These are phyloP conservation scores for Hemicentrotus pulcherrimus DNA, from an alignment of 35 echinoderm and acorn worm species.

Conservation along the genomic window DNA sequence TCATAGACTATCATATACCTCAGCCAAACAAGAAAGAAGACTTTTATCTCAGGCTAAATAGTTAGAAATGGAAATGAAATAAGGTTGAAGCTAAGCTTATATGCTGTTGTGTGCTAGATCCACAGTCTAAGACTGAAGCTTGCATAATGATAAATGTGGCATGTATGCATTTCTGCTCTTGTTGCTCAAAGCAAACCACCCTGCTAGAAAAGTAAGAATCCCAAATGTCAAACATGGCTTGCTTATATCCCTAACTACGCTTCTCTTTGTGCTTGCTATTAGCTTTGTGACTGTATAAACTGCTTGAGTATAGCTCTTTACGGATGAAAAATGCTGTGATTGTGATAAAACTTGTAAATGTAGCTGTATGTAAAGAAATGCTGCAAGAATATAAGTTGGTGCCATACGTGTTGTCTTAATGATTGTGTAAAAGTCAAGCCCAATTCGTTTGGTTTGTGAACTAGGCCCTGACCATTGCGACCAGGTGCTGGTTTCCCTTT, in stretches of 20 bases:
- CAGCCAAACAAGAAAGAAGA: conserved; percentile 27
- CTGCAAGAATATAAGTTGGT: conserved; percentile 33
- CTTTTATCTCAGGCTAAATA: conserved; percentile 50
- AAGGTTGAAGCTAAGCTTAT: conserved; percentile 49
- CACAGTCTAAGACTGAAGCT: conserved; percentile 52
- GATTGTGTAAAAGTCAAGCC: background rate
- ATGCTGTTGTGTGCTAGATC: conserved; percentile 47
- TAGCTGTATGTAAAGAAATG: conserved; percentile 16
- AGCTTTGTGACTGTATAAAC: background rate
- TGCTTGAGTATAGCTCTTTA: background rate
- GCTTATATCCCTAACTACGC: conserved; percentile 5
- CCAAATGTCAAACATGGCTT: conserved; percentile 41
- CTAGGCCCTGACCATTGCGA: background rate
- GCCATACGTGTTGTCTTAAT: conserved; percentile 22
- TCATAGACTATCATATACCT: conserved; percentile 36
- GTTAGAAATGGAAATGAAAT: conserved; percentile 25
- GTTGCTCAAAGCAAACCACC: conserved; percentile 42
- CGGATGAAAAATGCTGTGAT: conserved; percentile 13
- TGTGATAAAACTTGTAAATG: background rate
- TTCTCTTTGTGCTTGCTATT: background rate
- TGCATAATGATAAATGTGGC: background rate
- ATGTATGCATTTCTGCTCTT: conserved; percentile 45
- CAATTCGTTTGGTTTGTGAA: background rate
- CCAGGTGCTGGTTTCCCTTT: background rate
- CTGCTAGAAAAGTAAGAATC: background rate